Percentiles rank a stretch among this genome's conserved stretches.
Conservation (phyloP, 1,140 invertebrate species). For the Pseudomyrmex cubaensis region DNA sequence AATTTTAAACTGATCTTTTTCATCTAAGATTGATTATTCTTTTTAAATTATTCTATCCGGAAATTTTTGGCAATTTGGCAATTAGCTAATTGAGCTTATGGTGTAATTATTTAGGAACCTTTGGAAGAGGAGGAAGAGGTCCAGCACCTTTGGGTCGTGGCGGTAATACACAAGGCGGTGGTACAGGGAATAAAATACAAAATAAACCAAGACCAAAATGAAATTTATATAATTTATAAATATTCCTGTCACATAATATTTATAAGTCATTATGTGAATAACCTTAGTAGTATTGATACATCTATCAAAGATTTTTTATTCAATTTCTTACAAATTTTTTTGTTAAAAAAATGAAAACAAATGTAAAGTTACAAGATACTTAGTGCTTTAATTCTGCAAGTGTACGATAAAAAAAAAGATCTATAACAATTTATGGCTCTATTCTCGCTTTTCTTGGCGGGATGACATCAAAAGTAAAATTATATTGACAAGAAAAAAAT, state of each 20-base stretch:
- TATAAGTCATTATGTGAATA: neutral
- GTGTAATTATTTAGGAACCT: slow-evolving; percentile 81
- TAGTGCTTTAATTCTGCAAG: neutral
- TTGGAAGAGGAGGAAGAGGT: slow-evolving; percentile 85
- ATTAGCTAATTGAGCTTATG: neutral
- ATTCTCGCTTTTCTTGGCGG: too few species aligned
- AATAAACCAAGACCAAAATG: slow-evolving; percentile 80
- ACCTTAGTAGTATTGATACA: neutral
- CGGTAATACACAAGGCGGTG: slow-evolving; percentile 74
- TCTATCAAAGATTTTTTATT: neutral
- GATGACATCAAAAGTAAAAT: too few species aligned
- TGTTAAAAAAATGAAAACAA: neutral
- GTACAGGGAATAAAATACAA: slow-evolving; percentile 75
- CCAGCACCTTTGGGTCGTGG: slow-evolving; percentile 83
- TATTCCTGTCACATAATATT: slow-evolving; percentile 9
- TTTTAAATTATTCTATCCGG: neutral
- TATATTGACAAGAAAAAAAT: too few species aligned
- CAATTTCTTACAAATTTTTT: neutral
- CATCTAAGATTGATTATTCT: neutral
- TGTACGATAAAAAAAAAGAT: too few species aligned
- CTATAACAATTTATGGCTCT: too few species aligned
- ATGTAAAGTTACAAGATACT: neutral
- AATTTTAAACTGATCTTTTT: neutral
- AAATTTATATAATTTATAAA: slow-evolving; percentile 54
- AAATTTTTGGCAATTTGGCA: neutral